These are phyloP conservation scores for Meleagris gallopavo DNA, from an alignment of 2,113 vertebrate species.

Conservation along the genomic window DNA sequence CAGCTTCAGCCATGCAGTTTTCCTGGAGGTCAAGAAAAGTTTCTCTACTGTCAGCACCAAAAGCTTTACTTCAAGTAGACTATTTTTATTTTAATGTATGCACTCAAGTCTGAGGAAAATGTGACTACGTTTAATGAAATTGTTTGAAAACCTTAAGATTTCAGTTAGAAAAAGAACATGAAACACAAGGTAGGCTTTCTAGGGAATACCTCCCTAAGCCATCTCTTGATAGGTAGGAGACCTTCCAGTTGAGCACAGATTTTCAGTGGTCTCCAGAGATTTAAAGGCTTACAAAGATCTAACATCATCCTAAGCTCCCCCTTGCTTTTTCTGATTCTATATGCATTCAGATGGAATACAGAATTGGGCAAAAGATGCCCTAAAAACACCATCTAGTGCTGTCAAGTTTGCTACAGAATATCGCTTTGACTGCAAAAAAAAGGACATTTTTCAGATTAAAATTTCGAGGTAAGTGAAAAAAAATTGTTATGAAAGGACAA, in stretches of 20 bases:
- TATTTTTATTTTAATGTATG: neutral
- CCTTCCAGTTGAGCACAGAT: neutral
- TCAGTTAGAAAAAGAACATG: neutral
- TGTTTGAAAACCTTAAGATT: slow-evolving; percentile 8
- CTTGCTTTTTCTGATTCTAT: neutral
- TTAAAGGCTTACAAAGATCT: slow-evolving; percentile 33
- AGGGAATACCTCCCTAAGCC: slow-evolving; percentile 43
- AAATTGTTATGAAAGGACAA: neutral
- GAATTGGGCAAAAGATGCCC: neutral
- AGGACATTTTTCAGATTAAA: neutral
- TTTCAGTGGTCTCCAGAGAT: slow-evolving; percentile 36
- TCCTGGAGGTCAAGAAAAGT: neutral
- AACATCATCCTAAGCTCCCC: slow-evolving; percentile 7
- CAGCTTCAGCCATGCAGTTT: neutral
- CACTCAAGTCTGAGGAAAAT: neutral
- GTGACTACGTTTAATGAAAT: neutral
- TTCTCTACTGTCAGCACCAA: neutral
- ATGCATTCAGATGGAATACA: neutral
- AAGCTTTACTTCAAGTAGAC: neutral
- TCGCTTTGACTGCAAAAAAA: neutral
- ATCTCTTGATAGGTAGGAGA: neutral
- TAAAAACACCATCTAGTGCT: neutral
- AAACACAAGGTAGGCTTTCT: slow-evolving; percentile 24
- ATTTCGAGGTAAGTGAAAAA: neutral
- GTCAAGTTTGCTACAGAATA: neutral